A percentile compares a stretch with the other conserved stretches of the same genome.
phyloP scores from a whole-genome alignment of 2,888 invertebrate genomes.

The Nephrotoma appendiculata region DNA sequence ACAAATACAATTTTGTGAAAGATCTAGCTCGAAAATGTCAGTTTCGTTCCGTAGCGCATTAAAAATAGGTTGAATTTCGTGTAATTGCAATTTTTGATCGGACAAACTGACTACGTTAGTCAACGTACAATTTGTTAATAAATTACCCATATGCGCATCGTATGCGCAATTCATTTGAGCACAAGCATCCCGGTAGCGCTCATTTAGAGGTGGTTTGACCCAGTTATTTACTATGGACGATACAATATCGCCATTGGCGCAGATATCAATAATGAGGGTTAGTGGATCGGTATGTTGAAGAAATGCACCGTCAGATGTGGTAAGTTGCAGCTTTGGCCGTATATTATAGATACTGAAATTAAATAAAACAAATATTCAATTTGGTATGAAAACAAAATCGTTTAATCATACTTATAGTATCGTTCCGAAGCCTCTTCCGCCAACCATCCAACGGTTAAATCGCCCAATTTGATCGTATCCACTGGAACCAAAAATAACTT shows the following conservation, averaged over 20 bases:
- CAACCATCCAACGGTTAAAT: slow-evolving; percentile 61
- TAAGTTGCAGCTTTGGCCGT: slow-evolving; percentile 52
- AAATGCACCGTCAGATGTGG: slow-evolving; percentile 67
- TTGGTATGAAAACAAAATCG: not conserved
- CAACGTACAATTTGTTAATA: slow-evolving; percentile 46
- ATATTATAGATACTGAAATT: not conserved
- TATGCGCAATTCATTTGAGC: slow-evolving; percentile 34
- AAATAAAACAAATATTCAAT: not conserved
- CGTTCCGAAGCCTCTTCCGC: slow-evolving; percentile 61
- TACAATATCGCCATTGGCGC: slow-evolving; percentile 32
- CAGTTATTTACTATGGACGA: slow-evolving; percentile 38
- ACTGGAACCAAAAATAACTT: slow-evolving; percentile 56
- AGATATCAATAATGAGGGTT: slow-evolving; percentile 46
- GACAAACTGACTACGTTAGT: slow-evolving; percentile 43
- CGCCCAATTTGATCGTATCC: slow-evolving; percentile 43
- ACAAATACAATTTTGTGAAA: slow-evolving; percentile 49
- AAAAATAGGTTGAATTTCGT: slow-evolving; percentile 46
- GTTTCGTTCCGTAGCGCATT: slow-evolving; percentile 55
- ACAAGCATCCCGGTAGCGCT: slow-evolving; percentile 67
- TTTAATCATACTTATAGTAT: slow-evolving; percentile 51
- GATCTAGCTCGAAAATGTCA: slow-evolving; percentile 46
- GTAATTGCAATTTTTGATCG: slow-evolving; percentile 38
- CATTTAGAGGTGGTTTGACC: slow-evolving; percentile 58
- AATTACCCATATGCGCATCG: slow-evolving; percentile 39
- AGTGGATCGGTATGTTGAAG: slow-evolving; percentile 63